Evolutionary conservation across 2,113 vertebrate genomes (phyloP).

Genomic region (Campylomormyrus numenius): DNA sequence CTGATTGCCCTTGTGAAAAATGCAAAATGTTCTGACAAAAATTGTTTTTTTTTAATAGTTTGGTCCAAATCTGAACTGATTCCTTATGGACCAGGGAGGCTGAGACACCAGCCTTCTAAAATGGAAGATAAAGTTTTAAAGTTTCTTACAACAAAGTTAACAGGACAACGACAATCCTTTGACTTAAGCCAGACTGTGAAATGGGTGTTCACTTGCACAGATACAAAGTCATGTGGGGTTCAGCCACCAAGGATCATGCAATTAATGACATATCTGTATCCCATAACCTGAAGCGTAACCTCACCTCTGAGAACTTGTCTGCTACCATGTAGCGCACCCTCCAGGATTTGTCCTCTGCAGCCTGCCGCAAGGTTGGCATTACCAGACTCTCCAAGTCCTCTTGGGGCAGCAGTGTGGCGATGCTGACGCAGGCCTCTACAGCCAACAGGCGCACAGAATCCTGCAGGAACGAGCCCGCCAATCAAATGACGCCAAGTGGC

Average conservation of each 20-base stretch:
- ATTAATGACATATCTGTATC: not conserved
- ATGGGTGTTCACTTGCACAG: not conserved
- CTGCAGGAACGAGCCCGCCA: constrained; percentile 34
- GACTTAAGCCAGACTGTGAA: not conserved
- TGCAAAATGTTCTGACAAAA: not conserved
- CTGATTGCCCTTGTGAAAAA: not conserved
- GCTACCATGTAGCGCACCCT: constrained; percentile 89
- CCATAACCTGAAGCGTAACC: not conserved
- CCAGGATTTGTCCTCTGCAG: constrained; percentile 86
- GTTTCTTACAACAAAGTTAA: not conserved
- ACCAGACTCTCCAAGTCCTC: constrained; percentile 78
- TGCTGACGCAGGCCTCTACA: constrained; percentile 81
- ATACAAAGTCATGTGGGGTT: not conserved
- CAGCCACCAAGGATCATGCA: not conserved
- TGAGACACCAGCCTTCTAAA: not conserved
- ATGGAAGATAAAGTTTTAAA: not conserved
- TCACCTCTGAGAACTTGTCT: constrained; percentile 85
- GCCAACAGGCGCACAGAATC: constrained; percentile 78
- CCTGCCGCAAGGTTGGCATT: constrained; percentile 78
- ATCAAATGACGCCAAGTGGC: not conserved
- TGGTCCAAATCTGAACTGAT: not conserved
- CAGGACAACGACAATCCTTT: not conserved
- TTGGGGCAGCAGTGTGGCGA: constrained; percentile 73
- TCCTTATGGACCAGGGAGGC: not conserved
- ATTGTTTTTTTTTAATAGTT: not conserved